Percentiles rank a stretch among this genome's conserved stretches.
Evolutionary conservation across 2,113 vertebrate species (phyloP).

Genomic region (Raja brachyura): DNA sequence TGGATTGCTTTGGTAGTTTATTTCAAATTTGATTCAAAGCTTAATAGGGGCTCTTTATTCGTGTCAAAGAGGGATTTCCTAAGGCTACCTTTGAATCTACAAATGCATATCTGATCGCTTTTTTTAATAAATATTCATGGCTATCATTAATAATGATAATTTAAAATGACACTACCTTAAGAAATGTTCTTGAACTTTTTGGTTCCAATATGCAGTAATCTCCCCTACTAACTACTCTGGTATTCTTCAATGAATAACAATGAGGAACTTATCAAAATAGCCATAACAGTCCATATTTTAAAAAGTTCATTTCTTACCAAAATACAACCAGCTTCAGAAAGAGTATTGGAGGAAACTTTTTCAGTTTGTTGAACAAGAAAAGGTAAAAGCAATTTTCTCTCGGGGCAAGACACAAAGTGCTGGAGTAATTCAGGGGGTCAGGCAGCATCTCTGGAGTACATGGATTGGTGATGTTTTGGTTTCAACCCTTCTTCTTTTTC

Average conservation of each 20-base stretch:
- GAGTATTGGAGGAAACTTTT: background rate
- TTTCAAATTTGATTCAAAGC: slow-evolving; percentile 1
- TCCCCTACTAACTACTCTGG: background rate
- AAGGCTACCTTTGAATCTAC: slow-evolving; percentile 6
- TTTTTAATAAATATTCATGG: slow-evolving; percentile 31
- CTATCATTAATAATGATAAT: slow-evolving; percentile 32
- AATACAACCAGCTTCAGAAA: background rate
- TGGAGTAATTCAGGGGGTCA: too few species aligned
- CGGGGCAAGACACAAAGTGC: too few species aligned
- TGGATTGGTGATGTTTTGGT: too few species aligned
- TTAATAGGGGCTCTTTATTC: background rate
- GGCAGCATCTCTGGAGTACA: too few species aligned
- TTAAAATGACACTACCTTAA: background rate
- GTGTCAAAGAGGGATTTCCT: background rate
- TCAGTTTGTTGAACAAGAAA: background rate
- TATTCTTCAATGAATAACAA: slow-evolving; percentile 25
- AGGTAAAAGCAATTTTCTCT: background rate
- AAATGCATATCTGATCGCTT: background rate
- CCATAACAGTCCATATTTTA: slow-evolving; percentile 2
- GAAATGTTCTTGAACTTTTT: background rate
- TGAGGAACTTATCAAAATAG: slow-evolving; percentile 13
- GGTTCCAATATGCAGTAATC: background rate
- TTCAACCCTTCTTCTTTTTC: too few species aligned
- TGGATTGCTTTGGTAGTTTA: slow-evolving; percentile 1
- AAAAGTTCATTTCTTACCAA: background rate